A percentile compares a stretch with the other conserved stretches of the same genome.
Evolutionary conservation across 2,113 vertebrate genomes (phyloP).

Genomic region (Jaculus jaculus): DNA sequence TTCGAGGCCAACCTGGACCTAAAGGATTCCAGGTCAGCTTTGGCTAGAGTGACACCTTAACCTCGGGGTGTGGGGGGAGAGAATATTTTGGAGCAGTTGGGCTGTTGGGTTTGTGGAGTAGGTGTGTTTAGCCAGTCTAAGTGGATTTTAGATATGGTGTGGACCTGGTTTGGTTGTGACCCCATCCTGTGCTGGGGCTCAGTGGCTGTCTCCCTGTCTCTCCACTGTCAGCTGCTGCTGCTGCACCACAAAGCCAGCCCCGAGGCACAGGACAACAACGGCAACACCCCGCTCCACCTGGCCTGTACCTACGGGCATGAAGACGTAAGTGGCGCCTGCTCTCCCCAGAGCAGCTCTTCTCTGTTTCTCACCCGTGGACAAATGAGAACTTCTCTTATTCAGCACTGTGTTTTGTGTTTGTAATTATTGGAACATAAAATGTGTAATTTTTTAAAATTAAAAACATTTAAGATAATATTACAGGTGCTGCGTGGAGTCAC

Average conservation of each 20-base stretch:
- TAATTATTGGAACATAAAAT: not conserved
- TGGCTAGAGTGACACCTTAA: no score
- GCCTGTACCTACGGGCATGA: constrained; percentile 96
- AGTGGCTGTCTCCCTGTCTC: constrained; percentile 58
- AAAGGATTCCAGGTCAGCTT: no score
- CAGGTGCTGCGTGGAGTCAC: not conserved
- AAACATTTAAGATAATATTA: not conserved
- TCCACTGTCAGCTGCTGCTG: constrained; percentile 90
- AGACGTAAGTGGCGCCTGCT: constrained; percentile 86
- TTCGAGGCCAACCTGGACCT: no score
- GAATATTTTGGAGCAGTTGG: not conserved
- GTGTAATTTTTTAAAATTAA: constrained; percentile 43
- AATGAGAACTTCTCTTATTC: no score
- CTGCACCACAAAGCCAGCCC: constrained; percentile 94
- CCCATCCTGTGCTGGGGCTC: not conserved
- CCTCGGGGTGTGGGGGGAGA: no score
- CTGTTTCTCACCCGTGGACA: accelerated
- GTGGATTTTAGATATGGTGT: not conserved
- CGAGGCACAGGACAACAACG: constrained; percentile 94
- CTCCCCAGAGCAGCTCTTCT: accelerated
- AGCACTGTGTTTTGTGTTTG: not conserved
- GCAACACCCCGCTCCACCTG: constrained; percentile 94
- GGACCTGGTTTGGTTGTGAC: not conserved
- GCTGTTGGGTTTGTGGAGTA: not conserved
- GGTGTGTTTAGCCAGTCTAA: no score